Evolutionary conservation across 2,797 vertebrate species (phyloP), one percentile per base, ranked within the genome.

Genomic region (Philypnodon macrostomus): DNA sequence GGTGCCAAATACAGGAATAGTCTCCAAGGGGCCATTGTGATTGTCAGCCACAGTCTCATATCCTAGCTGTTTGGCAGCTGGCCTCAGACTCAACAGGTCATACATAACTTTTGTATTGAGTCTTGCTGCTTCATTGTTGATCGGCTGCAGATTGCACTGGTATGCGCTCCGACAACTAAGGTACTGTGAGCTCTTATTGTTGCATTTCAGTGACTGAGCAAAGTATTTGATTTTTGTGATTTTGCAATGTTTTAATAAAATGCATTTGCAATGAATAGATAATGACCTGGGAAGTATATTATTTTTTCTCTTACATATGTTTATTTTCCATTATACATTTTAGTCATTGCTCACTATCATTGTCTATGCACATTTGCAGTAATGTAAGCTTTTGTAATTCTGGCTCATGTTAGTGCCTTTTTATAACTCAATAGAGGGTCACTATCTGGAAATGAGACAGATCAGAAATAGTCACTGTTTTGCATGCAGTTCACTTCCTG

Each of bases 221-320:
- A n/a, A 44, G 31, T 67, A 23, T 54, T 9, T 44, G 67, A 29
- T 49, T 29, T 41, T 54, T 24, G 19, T 14, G 30, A 21, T 13
- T 24, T 53, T 61, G 45, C 29, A 53, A 24, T 35, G 60, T 47
- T 58, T 76, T 61, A 53, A 41, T 58, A 50, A 50, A 58, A 60
- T 37, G 34, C 52, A 65, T 63, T 56, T 40, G 41, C 50, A 64
- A 53, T 73, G 58, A 70, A 78, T 72, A 64, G 67, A 58, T 67
- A 68, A 63, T 54, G 13, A 79, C 67, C 36, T 33, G 11, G 5
- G 15, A 36, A 26, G n/a, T n/a, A n/a, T n/a, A n/a, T n/a, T n/a
- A n/a, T 8, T n/a, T 53, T 39, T 10, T 12, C 8, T 4, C 19
- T 37, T 36, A 12, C 15, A 31, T 7, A 13, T 15, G 18, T 11